A percentile compares a stretch with the other conserved stretches of the same genome.
Evolutionary conservation across 2,113 vertebrate genomes (phyloP).

Genomic region (Tiliqua scincoides): DNA sequence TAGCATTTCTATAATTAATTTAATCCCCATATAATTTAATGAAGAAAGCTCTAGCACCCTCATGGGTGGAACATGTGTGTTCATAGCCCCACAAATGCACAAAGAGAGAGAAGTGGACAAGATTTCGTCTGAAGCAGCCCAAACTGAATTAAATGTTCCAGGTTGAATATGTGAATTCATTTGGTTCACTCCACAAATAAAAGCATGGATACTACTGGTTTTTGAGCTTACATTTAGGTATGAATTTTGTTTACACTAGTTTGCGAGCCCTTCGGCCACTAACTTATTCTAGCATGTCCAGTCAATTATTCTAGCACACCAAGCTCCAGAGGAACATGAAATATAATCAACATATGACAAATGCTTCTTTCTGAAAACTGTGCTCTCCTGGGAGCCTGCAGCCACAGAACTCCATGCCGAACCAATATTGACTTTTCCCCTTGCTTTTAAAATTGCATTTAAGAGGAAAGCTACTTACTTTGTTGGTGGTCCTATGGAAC

Average conservation of each 20-base stretch:
- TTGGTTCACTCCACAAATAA: not conserved
- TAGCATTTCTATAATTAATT: no score
- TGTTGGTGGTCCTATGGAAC: not conserved
- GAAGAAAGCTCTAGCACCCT: no score
- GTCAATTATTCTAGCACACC: not conserved
- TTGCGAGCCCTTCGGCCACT: not conserved
- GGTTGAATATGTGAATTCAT: not conserved
- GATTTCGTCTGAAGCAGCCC: no score
- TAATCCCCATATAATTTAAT: no score
- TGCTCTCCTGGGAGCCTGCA: not conserved
- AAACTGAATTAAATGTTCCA: not conserved
- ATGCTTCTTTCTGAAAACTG: not conserved
- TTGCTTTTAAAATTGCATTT: not conserved
- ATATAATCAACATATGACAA: constrained; percentile 1
- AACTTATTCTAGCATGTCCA: not conserved
- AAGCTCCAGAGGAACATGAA: not conserved
- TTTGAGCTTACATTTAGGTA: not conserved
- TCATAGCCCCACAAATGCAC: no score
- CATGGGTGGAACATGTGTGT: no score
- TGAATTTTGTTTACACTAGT: not conserved
- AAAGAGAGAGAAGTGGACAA: no score
- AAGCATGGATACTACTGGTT: not conserved
- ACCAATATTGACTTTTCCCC: not conserved
- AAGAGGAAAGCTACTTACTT: not conserved
- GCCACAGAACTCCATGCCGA: not conserved